Conservation (phyloP, 2,113 vertebrate species). For the Ceyx margarethae region DNA sequence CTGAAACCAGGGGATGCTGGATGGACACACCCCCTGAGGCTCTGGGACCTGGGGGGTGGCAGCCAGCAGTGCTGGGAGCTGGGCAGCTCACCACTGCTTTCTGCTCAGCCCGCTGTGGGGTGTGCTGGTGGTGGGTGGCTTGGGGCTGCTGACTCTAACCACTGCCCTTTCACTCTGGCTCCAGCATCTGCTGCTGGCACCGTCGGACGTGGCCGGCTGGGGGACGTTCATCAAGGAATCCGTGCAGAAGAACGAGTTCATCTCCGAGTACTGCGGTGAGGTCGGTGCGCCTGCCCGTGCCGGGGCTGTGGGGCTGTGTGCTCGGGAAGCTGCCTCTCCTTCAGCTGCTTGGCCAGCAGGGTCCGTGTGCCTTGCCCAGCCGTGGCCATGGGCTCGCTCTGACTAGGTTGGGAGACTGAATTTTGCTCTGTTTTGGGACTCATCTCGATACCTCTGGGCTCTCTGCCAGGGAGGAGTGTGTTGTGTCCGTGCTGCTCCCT, state of each 20-base stretch:
- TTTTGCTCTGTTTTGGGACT: not conserved
- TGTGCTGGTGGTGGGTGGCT: not conserved
- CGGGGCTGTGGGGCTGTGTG: not conserved
- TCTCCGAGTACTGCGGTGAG: slow-evolving; percentile 98
- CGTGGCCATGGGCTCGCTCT: accelerated
- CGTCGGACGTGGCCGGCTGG: slow-evolving; percentile 96
- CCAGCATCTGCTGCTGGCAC: slow-evolving; percentile 93
- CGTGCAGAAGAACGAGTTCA: slow-evolving; percentile 98
- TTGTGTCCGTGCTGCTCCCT: not conserved
- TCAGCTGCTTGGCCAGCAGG: accelerated
- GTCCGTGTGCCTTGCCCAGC: accelerated
- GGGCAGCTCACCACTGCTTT: not conserved
- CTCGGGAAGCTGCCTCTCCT: accelerated
- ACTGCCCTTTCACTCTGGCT: not conserved
- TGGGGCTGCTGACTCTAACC: not conserved
- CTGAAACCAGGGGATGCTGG: not conserved
- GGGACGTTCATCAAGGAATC: slow-evolving; percentile 98
- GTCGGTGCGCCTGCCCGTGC: slow-evolving; percentile 66
- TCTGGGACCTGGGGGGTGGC: accelerated
- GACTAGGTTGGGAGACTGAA: not conserved
- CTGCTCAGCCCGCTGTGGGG: too few relatives aligned
- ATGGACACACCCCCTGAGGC: not conserved
- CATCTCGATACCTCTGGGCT: not conserved
- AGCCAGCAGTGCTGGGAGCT: not conserved
- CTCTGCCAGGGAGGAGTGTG: accelerated